These are phyloP conservation scores for Amphilophus citrinellus DNA, from an alignment of 2,113 vertebrate species.

Conservation along the genomic window DNA sequence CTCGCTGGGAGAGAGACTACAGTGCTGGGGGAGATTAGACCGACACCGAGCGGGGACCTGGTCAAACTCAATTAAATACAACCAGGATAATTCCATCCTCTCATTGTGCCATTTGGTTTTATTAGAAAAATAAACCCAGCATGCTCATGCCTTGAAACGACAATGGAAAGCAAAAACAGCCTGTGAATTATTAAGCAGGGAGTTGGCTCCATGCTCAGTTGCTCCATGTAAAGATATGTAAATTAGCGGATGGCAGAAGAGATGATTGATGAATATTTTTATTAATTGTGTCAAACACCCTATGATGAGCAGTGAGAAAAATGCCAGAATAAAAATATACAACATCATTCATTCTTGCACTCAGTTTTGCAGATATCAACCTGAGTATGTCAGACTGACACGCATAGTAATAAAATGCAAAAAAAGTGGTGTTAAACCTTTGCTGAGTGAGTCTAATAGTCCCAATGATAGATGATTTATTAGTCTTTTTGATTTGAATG, in stretches of 20 bases:
- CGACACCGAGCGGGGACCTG: conserved; percentile 64
- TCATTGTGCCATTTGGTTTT: conserved; percentile 68
- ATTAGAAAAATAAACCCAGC: conserved; percentile 62
- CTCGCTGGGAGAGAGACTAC: conserved; percentile 64
- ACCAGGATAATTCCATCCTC: conserved; percentile 70
- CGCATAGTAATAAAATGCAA: background rate
- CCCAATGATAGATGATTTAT: conserved; percentile 56
- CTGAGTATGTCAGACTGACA: background rate
- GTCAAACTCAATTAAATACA: conserved; percentile 80
- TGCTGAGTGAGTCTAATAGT: conserved; percentile 45
- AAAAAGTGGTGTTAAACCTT: conserved; percentile 19
- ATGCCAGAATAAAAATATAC: background rate
- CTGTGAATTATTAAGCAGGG: conserved; percentile 66
- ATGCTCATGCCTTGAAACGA: conserved; percentile 42
- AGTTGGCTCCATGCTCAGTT: conserved; percentile 22
- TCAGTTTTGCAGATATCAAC: background rate
- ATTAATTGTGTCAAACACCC: conserved; percentile 56
- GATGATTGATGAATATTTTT: conserved; percentile 62
- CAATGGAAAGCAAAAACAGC: conserved; percentile 44
- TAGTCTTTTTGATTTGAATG: conserved; percentile 43
- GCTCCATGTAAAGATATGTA: conserved; percentile 64
- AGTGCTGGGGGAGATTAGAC: conserved; percentile 66
- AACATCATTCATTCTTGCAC: background rate
- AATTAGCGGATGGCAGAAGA: conserved; percentile 41
- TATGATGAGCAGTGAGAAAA: conserved; percentile 10